Percentiles rank a stretch among this genome's conserved stretches.
Conservation (phyloP, 64 coral and sea anemone species). For the Platygyra sinensis region DNA sequence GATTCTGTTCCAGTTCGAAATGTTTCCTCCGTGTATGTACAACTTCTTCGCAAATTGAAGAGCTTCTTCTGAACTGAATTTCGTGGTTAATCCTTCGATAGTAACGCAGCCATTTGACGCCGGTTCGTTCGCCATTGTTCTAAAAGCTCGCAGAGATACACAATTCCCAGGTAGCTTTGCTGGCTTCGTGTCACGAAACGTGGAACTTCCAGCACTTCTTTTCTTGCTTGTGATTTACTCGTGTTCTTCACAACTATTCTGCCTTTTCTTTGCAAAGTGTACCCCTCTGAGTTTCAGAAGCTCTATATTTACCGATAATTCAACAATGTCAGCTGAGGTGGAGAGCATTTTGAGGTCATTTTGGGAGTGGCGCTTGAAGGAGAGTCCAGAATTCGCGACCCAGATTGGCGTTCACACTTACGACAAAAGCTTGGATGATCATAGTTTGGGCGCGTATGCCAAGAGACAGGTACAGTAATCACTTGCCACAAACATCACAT, state of each 20-base stretch:
- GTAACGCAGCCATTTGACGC: slow-evolving; percentile 1
- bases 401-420: slow-evolving; percentile 68
- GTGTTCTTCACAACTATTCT: no score
- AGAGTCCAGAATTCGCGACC: slow-evolving; percentile 86
- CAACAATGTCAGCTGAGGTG: slow-evolving; percentile 71
- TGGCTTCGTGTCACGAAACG: slow-evolving; percentile 22
- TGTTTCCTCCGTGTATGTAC: slow-evolving; percentile 87
- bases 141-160: neutral
- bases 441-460: slow-evolving; percentile 59
- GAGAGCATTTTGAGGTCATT: slow-evolving; percentile 73
- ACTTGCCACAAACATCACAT: neutral
- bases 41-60: slow-evolving; percentile 71
- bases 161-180: slow-evolving; percentile 19
- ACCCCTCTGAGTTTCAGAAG: neutral
- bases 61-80: slow-evolving; percentile 44
- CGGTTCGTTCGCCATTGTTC: slow-evolving; percentile 36
- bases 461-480: slow-evolving; percentile 56
- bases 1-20: slow-evolving; percentile 86
- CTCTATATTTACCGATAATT: slow-evolving; percentile 25
- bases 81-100: slow-evolving; percentile 19
- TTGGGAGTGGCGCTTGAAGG: slow-evolving; percentile 87
- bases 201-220: neutral
- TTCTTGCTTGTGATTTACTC: neutral
- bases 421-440: slow-evolving; percentile 65
- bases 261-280: neutral